Evolutionary conservation across 37 sponge, comb jelly and placozoan species (phyloP).

Genomic region (Chondrilla cf. caribensis): DNA sequence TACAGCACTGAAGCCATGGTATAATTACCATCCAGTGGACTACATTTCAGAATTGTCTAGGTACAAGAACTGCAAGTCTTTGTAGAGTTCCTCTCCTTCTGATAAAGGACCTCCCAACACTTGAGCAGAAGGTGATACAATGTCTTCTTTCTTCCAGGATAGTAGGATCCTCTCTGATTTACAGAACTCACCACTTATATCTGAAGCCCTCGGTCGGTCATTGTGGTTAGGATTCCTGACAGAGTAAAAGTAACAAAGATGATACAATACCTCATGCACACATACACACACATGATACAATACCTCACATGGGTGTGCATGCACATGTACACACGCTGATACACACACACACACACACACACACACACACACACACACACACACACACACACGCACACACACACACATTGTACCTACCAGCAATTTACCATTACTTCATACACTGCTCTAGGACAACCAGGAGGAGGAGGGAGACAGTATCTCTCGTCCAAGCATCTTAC

Average conservation of each 20-base stretch:
- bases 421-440: too few species aligned
- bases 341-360: too few species aligned
- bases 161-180: constrained; percentile 9
- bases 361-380: too few species aligned
- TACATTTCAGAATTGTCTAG: background rate
- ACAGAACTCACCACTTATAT: constrained; percentile 10
- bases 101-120: background rate
- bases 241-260: too few species aligned
- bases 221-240: constrained; percentile 5
- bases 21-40: too few species aligned
- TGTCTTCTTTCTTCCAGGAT: constrained; percentile 11
- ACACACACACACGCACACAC: too few species aligned
- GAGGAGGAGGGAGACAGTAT: background rate
- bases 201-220: constrained; percentile 5
- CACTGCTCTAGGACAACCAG: constrained; percentile 3
- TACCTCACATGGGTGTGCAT: too few species aligned
- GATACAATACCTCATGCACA: too few species aligned
- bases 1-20: too few species aligned
- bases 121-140: background rate
- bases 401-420: too few species aligned
- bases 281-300: too few species aligned
- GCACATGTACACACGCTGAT: too few species aligned
- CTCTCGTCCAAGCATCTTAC: background rate
- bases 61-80: constrained; percentile 8
- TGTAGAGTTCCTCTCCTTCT: constrained; percentile 2